Percentiles rank a stretch among this genome's conserved stretches.
phyloP scores from a whole-genome alignment of 1,140 invertebrate genomes.

The Onthophagus taurus region DNA sequence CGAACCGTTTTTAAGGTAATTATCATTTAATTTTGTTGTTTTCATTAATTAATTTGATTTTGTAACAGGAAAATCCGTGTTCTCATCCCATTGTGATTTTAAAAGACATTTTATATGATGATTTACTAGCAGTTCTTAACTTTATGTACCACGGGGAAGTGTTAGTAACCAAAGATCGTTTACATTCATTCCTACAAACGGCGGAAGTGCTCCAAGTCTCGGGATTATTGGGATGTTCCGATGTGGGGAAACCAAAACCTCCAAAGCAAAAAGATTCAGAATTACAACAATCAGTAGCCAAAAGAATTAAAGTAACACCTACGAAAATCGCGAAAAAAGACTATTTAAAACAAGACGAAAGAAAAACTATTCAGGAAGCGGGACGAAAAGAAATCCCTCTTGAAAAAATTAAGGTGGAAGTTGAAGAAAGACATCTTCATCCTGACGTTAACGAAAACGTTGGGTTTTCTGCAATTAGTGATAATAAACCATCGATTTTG shows the following conservation, averaged over 20 bases:
- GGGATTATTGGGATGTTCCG: conserved; percentile 44
- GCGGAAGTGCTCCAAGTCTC: conserved; percentile 64
- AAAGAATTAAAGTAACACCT: conserved; percentile 2
- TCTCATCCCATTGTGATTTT: conserved; percentile 74
- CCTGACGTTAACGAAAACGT: conserved; percentile 26
- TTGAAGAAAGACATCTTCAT: conserved; percentile 13
- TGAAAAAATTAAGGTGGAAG: conserved; percentile 13
- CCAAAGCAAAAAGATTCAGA: conserved; percentile 3
- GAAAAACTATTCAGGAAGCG: not conserved
- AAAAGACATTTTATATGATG: conserved; percentile 58
- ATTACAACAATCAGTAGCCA: not conserved
- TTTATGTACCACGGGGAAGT: conserved; percentile 76
- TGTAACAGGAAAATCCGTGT: conserved; percentile 73
- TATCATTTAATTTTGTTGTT: not conserved
- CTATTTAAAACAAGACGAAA: conserved; percentile 5
- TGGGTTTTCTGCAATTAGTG: conserved; percentile 18
- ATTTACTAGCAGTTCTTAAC: conserved; percentile 57
- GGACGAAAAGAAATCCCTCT: conserved; percentile 5
- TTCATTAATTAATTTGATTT: conserved; percentile 14
- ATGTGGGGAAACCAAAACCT: conserved; percentile 5
- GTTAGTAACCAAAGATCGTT: conserved; percentile 59
- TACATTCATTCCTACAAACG: conserved; percentile 60
- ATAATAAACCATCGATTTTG: conserved; percentile 28
- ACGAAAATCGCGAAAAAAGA: conserved; percentile 5
- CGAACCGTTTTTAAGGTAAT: conserved; percentile 39